Percentiles rank a stretch among this genome's conserved stretches.
Evolutionary conservation across 2,797 vertebrate genomes (phyloP).

Genomic region (Melanotaenia nigrans): DNA sequence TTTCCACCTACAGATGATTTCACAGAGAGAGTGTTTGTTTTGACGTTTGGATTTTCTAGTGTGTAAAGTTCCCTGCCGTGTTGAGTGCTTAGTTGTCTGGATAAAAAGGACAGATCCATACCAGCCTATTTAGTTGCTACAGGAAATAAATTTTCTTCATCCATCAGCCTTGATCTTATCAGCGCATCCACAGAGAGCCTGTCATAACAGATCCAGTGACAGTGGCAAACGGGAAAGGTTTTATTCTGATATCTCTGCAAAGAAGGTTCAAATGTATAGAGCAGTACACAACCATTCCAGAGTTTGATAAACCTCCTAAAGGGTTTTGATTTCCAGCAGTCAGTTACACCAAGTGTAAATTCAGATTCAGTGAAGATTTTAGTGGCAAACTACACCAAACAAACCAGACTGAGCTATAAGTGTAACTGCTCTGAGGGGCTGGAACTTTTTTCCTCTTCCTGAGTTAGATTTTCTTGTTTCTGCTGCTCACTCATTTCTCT

Average conservation of each 20-base stretch:
- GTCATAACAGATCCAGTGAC: constrained; percentile 5
- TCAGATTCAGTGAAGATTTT: background rate
- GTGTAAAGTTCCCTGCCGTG: constrained; percentile 8
- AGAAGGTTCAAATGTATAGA: background rate
- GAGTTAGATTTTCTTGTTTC: constrained; percentile 42
- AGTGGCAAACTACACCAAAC: background rate
- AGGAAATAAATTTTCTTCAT: constrained; percentile 1
- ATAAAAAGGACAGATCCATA: background rate
- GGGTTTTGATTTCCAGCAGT: background rate
- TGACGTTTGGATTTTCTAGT: background rate
- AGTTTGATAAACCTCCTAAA: background rate
- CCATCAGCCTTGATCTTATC: constrained; percentile 5
- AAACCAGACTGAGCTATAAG: background rate
- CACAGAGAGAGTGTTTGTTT: background rate
- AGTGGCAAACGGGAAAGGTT: background rate
- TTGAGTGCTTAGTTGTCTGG: constrained; percentile 1
- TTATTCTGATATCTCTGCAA: background rate
- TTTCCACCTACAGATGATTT: background rate
- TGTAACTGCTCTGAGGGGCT: constrained; percentile 1
- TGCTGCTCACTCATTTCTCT: constrained; percentile 40
- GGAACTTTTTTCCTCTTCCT: constrained; percentile 39
- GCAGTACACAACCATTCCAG: background rate
- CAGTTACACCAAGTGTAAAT: background rate
- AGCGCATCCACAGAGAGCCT: constrained; percentile 6
- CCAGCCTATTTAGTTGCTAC: background rate